These are phyloP conservation scores for Drosophila antonietae DNA, from an alignment of 2,888 invertebrate species.

Conservation along the genomic window DNA sequence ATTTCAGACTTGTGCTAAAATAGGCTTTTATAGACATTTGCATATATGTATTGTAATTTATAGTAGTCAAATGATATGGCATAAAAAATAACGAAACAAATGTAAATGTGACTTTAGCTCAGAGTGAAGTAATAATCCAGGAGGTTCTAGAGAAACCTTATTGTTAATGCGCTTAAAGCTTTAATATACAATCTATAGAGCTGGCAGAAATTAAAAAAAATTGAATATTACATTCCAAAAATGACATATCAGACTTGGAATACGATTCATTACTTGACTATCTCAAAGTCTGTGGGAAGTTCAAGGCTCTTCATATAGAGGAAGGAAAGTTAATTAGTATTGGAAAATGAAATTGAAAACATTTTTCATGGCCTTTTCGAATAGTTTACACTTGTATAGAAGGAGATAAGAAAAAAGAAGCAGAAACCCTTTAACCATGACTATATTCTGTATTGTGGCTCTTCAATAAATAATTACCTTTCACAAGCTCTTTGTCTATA, in stretches of 20 bases:
- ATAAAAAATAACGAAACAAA: neutral
- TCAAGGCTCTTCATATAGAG: neutral
- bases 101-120: neutral
- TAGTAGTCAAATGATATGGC: neutral
- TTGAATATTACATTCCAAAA: neutral
- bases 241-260: neutral
- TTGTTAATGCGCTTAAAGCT: neutral
- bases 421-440: too few relatives aligned
- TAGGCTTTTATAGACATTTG: slow-evolving; percentile 8
- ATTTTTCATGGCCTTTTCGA: neutral
- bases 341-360: neutral
- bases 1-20: neutral
- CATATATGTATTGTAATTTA: slow-evolving; percentile 7
- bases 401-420: too few relatives aligned
- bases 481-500: too few relatives aligned
- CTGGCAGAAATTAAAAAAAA: neutral
- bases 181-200: neutral
- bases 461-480: too few relatives aligned
- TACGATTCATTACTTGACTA: neutral
- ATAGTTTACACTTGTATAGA: neutral
- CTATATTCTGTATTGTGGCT: too few relatives aligned
- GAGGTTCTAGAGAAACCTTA: neutral
- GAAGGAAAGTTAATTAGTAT: neutral
- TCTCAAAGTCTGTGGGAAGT: neutral
- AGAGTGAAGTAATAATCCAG: neutral